A percentile compares a stretch with the other conserved stretches of the same genome.
Evolutionary conservation across 2,113 vertebrate genomes (phyloP).

Genomic region (Montifringilla adamsi): DNA sequence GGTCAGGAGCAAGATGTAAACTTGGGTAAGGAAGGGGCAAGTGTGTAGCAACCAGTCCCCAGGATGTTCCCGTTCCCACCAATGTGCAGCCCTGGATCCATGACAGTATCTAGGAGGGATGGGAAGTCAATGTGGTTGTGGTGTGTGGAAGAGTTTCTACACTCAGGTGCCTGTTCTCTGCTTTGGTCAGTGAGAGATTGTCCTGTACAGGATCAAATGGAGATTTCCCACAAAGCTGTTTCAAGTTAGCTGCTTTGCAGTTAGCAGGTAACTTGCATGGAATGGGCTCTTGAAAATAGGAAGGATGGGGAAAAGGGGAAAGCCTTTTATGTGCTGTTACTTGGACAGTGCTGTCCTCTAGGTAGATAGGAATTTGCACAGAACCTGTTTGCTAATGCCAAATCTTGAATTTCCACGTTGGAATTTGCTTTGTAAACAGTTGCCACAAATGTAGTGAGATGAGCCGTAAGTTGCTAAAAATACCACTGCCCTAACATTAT

Average conservation of each 20-base stretch:
- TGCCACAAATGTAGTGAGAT: neutral
- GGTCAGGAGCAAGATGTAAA: neutral
- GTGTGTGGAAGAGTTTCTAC: fast-evolving
- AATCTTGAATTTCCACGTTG: neutral
- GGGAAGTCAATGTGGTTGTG: neutral
- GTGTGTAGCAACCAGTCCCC: neutral
- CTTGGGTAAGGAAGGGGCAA: neutral
- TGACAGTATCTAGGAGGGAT: neutral
- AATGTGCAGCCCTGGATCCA: neutral
- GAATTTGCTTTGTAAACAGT: neutral
- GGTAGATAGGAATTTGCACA: neutral
- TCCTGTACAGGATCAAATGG: neutral
- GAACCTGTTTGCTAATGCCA: neutral
- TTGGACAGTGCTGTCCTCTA: neutral
- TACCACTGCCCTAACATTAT: neutral
- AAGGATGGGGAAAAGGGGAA: neutral
- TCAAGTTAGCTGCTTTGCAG: neutral
- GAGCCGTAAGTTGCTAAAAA: neutral
- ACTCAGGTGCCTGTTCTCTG: neutral
- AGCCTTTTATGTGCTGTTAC: fast-evolving
- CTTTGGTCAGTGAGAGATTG: neutral
- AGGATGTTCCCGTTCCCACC: neutral
- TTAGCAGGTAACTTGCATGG: neutral
- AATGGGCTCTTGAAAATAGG: neutral
- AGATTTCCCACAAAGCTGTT: neutral